These are phyloP conservation scores for Anhinga anhinga DNA, from an alignment of 2,113 vertebrate genomes.

Conservation along the genomic window DNA sequence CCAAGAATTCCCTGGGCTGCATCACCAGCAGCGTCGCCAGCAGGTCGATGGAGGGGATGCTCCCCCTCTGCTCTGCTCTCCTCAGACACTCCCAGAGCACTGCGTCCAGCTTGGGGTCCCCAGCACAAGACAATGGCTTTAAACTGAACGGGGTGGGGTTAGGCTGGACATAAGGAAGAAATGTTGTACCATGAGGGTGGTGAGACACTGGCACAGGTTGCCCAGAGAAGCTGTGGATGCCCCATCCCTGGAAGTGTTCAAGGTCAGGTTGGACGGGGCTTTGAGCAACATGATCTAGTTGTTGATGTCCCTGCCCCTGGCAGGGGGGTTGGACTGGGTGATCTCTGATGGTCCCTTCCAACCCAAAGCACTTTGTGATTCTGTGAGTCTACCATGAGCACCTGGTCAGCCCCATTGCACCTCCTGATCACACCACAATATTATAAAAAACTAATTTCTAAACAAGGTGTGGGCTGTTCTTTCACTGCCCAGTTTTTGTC, in stretches of 20 bases:
- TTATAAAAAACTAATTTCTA: background rate
- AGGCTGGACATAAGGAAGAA: background rate
- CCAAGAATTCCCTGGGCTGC: background rate
- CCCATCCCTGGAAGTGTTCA: background rate
- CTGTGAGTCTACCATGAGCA: background rate
- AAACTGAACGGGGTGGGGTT: too few species aligned
- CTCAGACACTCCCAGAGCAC: too few species aligned
- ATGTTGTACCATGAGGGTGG: background rate
- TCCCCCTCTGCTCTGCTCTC: too few species aligned
- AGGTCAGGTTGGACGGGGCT: background rate
- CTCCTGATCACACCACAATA: background rate
- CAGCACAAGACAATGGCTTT: too few species aligned
- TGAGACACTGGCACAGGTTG: background rate
- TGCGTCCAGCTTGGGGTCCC: too few species aligned
- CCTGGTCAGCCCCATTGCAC: background rate
- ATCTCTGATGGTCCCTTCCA: background rate
- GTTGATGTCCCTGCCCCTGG: background rate
- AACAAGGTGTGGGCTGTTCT: background rate
- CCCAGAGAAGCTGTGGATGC: background rate
- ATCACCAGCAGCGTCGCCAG: too few species aligned
- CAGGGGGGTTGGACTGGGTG: background rate
- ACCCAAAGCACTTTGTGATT: background rate
- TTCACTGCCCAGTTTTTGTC: background rate
- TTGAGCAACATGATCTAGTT: background rate
- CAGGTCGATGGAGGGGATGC: too few species aligned